Percentiles rank a stretch among this genome's conserved stretches.
Evolutionary conservation across 2,797 vertebrate species (phyloP).

Genomic region (Moxostoma hubbsi): DNA sequence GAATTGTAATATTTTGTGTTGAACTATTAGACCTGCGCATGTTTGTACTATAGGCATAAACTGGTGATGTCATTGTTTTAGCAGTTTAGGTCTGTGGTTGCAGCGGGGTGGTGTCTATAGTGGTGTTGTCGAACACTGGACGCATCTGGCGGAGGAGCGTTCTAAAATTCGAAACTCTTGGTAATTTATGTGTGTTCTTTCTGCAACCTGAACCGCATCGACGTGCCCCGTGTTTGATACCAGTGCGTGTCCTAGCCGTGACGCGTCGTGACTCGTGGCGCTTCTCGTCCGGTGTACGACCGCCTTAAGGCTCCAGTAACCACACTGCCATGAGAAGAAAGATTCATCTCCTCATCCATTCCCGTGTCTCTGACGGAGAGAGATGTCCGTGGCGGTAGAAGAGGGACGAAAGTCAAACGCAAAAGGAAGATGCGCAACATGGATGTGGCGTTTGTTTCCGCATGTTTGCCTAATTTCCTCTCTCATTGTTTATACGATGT

Average conservation of each 20-base stretch:
- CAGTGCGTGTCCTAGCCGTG: too few species aligned
- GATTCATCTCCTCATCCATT: conserved; percentile 7
- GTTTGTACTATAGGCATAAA: not conserved
- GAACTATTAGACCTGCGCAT: too few species aligned
- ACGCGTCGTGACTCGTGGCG: too few species aligned
- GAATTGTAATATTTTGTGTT: too few species aligned
- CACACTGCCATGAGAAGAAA: not conserved
- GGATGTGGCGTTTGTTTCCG: conserved; percentile 80
- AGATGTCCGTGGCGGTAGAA: conserved; percentile 61
- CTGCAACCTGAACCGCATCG: too few species aligned
- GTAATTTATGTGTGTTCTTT: too few species aligned
- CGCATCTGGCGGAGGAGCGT: too few species aligned
- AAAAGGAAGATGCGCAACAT: conserved; percentile 57
- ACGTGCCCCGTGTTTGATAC: too few species aligned
- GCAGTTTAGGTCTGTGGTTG: not conserved
- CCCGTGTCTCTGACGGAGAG: conserved; percentile 27
- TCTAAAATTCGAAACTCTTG: too few species aligned
- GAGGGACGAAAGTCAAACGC: conserved; percentile 36
- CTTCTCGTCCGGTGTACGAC: too few species aligned
- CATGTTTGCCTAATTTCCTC: conserved; percentile 82
- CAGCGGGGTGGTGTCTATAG: conserved; percentile 10
- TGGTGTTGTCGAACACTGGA: too few species aligned
- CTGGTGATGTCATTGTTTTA: not conserved
- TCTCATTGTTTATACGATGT: conserved; percentile 83
- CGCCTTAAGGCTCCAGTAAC: not conserved